These are phyloP conservation scores for Pristis pectinata DNA, from an alignment of 2,797 vertebrate species.

Conservation along the genomic window DNA sequence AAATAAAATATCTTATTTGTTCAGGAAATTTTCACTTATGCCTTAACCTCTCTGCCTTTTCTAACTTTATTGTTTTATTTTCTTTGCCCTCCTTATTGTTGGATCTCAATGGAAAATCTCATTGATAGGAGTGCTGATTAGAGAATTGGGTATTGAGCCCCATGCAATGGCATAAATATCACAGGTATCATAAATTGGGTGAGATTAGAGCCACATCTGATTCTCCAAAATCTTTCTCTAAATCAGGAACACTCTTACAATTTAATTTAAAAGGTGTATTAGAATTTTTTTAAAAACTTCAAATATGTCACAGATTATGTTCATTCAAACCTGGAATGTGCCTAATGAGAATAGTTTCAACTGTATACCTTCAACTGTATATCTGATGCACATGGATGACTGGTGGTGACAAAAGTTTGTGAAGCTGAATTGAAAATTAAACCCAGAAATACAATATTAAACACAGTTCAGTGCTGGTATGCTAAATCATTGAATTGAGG, in stretches of 20 bases:
- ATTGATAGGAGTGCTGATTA: too few species aligned
- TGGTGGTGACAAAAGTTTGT: neutral
- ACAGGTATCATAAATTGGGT: too few species aligned
- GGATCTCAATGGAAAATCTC: too few species aligned
- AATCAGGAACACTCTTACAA: neutral
- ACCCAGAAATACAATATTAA: neutral
- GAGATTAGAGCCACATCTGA: too few species aligned
- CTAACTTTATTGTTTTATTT: too few species aligned
- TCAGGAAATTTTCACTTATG: neutral
- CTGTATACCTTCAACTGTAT: neutral
- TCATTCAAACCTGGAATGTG: neutral
- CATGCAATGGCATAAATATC: too few species aligned
- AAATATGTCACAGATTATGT: neutral
- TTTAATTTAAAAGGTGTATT: neutral
- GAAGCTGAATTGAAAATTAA: neutral
- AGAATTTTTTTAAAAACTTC: neutral
- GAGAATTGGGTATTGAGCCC: too few species aligned
- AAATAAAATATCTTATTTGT: neutral
- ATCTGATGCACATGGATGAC: neutral
- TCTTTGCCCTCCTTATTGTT: too few species aligned
- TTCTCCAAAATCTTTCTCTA: too few species aligned
- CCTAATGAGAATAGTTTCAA: neutral
- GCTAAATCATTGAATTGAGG: neutral
- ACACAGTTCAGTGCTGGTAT: neutral
- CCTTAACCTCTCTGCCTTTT: neutral